Evolutionary conservation across 2,113 vertebrate genomes (phyloP).

Genomic region (Ictidomys tridecemlineatus): DNA sequence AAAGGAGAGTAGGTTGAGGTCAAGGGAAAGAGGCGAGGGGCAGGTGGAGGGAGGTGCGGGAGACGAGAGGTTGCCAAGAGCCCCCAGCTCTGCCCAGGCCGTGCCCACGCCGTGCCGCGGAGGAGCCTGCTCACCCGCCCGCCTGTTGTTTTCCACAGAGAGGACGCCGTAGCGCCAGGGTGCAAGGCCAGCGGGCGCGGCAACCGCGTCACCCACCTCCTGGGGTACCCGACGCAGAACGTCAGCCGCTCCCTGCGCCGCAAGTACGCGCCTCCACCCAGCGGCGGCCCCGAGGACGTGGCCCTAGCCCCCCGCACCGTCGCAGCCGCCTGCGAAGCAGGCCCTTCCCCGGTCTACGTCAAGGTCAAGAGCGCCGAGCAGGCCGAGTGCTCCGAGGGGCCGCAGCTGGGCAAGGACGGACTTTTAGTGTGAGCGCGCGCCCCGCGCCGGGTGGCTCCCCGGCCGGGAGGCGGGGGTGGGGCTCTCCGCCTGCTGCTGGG

Average conservation of each 20-base stretch:
- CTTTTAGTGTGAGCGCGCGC: constrained; percentile 80
- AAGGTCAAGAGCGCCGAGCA: constrained; percentile 75
- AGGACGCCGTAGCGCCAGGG: constrained; percentile 83
- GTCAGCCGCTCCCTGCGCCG: constrained; percentile 79
- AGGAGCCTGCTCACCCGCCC: constrained; percentile 73
- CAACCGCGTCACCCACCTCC: constrained; percentile 80
- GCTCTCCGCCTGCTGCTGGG: constrained; percentile 29
- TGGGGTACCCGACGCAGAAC: constrained; percentile 82
- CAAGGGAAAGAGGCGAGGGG: neutral
- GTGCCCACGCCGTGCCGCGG: constrained; percentile 56
- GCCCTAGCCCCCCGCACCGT: constrained; percentile 65
- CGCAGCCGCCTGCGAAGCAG: constrained; percentile 74
- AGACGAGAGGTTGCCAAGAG: neutral
- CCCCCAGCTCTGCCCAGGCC: constrained; percentile 70
- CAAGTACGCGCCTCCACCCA: constrained; percentile 76
- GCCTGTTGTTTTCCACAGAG: constrained; percentile 84
- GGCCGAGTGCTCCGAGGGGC: constrained; percentile 38
- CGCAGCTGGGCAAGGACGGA: constrained; percentile 73
- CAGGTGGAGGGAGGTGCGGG: constrained; percentile 49
- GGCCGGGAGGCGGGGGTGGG: neutral
- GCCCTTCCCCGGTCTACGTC: constrained; percentile 70
- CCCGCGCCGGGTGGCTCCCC: constrained; percentile 15
- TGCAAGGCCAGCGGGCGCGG: constrained; percentile 80
- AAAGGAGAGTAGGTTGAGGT: neutral
- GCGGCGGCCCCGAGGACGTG: constrained; percentile 70